Evolutionary conservation across 2,888 invertebrate species (phyloP).

Genomic region (Parasteatoda lunata): DNA sequence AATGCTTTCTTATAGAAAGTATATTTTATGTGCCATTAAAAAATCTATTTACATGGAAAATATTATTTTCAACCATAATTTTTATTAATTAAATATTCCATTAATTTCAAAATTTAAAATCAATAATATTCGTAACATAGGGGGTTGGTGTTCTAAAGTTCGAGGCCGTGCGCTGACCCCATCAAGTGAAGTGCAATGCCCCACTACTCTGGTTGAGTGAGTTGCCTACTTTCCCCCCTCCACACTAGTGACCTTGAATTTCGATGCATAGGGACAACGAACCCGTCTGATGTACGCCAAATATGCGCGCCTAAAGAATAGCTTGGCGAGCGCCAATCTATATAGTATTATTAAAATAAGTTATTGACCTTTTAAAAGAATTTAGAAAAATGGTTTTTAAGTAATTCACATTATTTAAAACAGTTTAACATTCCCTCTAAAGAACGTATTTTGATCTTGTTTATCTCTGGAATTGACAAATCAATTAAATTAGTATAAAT

Average conservation of each 20-base stretch:
- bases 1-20: too few relatives aligned
- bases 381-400: neutral
- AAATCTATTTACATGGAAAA: too few relatives aligned
- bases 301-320: slow-evolving; percentile 11
- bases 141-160: slow-evolving; percentile 43
- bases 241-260: slow-evolving; percentile 67
- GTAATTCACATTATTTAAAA: neutral
- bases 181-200: slow-evolving; percentile 48
- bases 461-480: too few relatives aligned
- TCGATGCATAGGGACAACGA: slow-evolving; percentile 29
- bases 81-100: too few relatives aligned
- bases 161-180: slow-evolving; percentile 64
- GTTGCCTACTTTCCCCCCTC: slow-evolving; percentile 64
- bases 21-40: too few relatives aligned
- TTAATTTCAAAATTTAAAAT: too few relatives aligned
- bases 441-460: too few relatives aligned
- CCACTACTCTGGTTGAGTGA: slow-evolving; percentile 61
- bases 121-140: neutral
- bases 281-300: slow-evolving; percentile 33
- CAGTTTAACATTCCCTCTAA: too few relatives aligned
- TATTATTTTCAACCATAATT: too few relatives aligned
- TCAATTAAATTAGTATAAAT: too few relatives aligned
- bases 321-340: slow-evolving; percentile 45
- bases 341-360: neutral
- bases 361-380: slow-evolving; percentile 51